Evolutionary conservation across 2,888 invertebrate genomes (phyloP).

Genomic region (Philopedon plagiatum): DNA sequence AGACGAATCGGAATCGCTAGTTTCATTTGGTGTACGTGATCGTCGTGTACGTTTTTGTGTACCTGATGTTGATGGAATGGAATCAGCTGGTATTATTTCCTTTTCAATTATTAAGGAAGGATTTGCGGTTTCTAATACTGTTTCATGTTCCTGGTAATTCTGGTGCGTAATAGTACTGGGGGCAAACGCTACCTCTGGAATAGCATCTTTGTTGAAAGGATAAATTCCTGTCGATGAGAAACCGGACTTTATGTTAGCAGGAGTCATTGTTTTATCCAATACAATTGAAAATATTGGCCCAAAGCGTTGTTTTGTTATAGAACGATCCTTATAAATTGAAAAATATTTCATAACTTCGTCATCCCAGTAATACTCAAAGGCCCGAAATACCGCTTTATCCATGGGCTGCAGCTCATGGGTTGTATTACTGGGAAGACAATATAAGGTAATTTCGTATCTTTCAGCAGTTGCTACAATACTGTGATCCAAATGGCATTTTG

Average conservation of each 20-base stretch:
- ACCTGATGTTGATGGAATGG: no score
- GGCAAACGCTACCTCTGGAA: slow-evolving; percentile 47
- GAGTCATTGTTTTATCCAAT: slow-evolving; percentile 55
- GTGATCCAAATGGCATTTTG: slow-evolving; percentile 58
- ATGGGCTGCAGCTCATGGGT: slow-evolving; percentile 63
- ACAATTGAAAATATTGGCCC: slow-evolving; percentile 53
- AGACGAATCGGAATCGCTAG: no score
- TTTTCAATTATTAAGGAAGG: no score
- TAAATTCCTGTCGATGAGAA: slow-evolving; percentile 58
- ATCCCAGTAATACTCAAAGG: slow-evolving; percentile 61
- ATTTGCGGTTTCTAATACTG: no score
- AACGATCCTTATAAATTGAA: slow-evolving; percentile 54
- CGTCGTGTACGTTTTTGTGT: no score
- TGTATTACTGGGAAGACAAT: slow-evolving; percentile 63
- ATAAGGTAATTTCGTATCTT: slow-evolving; percentile 55
- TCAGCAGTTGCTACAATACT: slow-evolving; percentile 58
- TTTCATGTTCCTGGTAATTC: no score
- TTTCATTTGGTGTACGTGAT: no score
- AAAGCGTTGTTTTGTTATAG: slow-evolving; percentile 59
- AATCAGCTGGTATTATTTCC: no score
- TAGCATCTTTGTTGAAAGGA: slow-evolving; percentile 58
- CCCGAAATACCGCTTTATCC: slow-evolving; percentile 61
- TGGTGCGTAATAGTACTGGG: slow-evolving; percentile 42
- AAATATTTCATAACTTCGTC: slow-evolving; percentile 60
- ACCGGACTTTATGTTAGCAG: slow-evolving; percentile 52